These are phyloP conservation scores for Drosophila neotestacea DNA, from an alignment of 2,888 invertebrate genomes.

Conservation along the genomic window DNA sequence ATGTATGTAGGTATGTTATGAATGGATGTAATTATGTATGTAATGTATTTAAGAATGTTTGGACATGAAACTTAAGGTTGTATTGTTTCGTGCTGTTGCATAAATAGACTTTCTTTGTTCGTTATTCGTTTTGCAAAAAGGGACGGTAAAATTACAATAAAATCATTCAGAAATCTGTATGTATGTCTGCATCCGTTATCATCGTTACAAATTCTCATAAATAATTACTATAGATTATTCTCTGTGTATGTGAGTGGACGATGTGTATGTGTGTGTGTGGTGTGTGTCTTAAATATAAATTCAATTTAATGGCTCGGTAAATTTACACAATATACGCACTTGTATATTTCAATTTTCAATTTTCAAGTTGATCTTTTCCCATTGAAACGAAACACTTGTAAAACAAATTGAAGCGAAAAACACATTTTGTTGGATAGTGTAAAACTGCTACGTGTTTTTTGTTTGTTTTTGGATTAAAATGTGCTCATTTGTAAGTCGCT, in stretches of 20 bases:
- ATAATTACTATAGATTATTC: constrained; percentile 61
- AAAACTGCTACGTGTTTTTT: constrained; percentile 30
- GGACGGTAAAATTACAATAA: constrained; percentile 85
- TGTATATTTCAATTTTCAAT: constrained; percentile 58
- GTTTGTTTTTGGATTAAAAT: constrained; percentile 35
- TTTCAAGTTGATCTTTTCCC: constrained; percentile 37
- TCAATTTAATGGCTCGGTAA: constrained; percentile 85
- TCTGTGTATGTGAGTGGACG: constrained; percentile 63
- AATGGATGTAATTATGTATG: too few species aligned
- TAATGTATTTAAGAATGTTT: constrained; percentile 30
- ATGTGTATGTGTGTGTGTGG: constrained; percentile 47
- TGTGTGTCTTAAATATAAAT: constrained; percentile 80
- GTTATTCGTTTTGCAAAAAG: constrained; percentile 78
- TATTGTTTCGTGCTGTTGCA: constrained; percentile 62
- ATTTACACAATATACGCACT: constrained; percentile 77
- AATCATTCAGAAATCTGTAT: constrained; percentile 78
- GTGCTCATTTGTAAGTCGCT: constrained; percentile 54
- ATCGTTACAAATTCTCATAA: constrained; percentile 50
- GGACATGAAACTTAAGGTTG: constrained; percentile 68
- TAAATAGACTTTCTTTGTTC: constrained; percentile 75
- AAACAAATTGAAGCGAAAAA: constrained; percentile 56
- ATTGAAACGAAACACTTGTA: constrained; percentile 57
- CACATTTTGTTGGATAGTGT: constrained; percentile 32
- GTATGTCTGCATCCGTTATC: constrained; percentile 8
- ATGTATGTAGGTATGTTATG: constrained; percentile 11